phyloP scores from a whole-genome alignment of 2,888 invertebrate species.

The Erpobdella octoculata region DNA sequence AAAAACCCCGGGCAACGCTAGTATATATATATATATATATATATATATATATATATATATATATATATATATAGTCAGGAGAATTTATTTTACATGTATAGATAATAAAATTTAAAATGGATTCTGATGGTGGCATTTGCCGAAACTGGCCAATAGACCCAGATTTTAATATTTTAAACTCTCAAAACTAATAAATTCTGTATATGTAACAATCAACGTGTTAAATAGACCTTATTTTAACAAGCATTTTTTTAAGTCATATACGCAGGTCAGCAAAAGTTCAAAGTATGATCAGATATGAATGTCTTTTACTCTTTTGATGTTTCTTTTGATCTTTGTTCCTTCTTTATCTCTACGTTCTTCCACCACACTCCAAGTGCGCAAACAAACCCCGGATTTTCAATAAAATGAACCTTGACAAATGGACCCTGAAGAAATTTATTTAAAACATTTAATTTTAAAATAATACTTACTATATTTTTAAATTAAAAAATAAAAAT shows the following conservation, averaged over 20 bases:
- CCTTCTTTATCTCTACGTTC: slow-evolving; percentile 2
- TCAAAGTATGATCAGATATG: not conserved
- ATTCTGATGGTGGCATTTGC: too few relatives aligned
- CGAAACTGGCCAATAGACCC: too few relatives aligned
- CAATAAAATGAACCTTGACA: slow-evolving; percentile 5
- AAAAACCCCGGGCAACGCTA: too few relatives aligned
- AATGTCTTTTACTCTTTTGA: not conserved
- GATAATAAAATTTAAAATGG: too few relatives aligned
- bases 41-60: slow-evolving; percentile 1
- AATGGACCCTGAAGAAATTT: not conserved
- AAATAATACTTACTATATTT: not conserved
- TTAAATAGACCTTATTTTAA: too few relatives aligned
- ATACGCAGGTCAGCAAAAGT: not conserved
- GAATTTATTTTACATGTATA: not conserved
- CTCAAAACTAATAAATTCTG: not conserved
- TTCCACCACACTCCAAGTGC: slow-evolving; percentile 14
- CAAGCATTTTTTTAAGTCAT: not conserved
- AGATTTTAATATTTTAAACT: not conserved
- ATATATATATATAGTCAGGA: not conserved
- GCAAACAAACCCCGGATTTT: slow-evolving; percentile 13
- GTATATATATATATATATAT: not conserved
- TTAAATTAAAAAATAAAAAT: too few relatives aligned
- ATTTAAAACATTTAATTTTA: not conserved
- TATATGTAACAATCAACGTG: too few relatives aligned
- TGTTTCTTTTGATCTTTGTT: not conserved